Conservation (phyloP, 2,113 vertebrate species). For the Indicator maculatus region DNA sequence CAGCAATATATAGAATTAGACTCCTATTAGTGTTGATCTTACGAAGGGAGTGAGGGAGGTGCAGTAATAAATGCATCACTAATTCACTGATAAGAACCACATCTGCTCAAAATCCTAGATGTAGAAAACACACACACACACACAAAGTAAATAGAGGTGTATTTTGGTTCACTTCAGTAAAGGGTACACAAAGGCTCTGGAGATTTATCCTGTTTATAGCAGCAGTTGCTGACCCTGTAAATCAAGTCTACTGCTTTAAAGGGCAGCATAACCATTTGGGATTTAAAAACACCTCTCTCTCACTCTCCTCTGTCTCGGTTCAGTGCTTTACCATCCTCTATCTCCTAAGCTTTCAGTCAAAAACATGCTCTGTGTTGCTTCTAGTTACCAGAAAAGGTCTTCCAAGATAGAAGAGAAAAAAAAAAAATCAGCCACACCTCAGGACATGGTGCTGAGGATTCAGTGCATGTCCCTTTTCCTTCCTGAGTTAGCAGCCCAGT, state of each 20-base stretch:
- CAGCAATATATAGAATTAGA: neutral
- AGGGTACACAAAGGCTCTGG: conserved; percentile 1
- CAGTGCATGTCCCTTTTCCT: neutral
- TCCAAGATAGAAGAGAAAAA: neutral
- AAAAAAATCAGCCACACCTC: neutral
- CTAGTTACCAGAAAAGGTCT: neutral
- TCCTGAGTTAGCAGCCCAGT: neutral
- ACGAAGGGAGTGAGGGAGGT: neutral
- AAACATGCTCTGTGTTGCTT: neutral
- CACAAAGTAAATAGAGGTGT: neutral
- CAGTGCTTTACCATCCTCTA: neutral
- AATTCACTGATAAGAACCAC: neutral
- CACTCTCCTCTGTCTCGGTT: neutral
- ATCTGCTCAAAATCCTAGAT: neutral
- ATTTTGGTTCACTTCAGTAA: conserved; percentile 28
- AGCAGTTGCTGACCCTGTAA: conserved; percentile 54
- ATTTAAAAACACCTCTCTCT: neutral
- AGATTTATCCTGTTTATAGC: conserved; percentile 57
- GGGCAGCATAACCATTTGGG: conserved; percentile 9
- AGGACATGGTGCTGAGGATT: neutral
- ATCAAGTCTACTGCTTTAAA: conserved; percentile 26
- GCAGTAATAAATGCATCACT: neutral
- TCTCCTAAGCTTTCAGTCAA: conserved; percentile 23
- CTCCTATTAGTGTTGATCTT: neutral
- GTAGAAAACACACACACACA: neutral